These are phyloP conservation scores for Drosophila sulfurigaster DNA, from an alignment of 1,140 invertebrate genomes.

Conservation along the genomic window DNA sequence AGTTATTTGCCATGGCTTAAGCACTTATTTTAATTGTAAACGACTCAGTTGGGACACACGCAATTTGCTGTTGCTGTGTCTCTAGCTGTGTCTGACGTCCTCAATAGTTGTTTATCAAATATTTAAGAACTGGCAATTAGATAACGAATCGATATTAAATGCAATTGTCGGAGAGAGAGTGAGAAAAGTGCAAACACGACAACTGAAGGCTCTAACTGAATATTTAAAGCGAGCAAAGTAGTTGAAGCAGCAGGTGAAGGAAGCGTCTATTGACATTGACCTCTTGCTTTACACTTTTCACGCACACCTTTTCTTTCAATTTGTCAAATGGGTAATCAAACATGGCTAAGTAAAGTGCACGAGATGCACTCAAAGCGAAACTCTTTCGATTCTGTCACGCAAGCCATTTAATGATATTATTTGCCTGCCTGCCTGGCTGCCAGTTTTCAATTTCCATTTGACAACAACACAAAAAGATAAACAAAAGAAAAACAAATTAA, in stretches of 20 bases:
- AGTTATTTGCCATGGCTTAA: background rate
- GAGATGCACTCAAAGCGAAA: conserved; percentile 25
- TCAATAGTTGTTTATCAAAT: conserved; percentile 43
- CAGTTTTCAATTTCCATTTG: conserved; percentile 6
- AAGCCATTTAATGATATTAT: conserved; percentile 48
- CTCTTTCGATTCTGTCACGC: conserved; percentile 45
- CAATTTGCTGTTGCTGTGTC: background rate
- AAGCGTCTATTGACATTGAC: background rate
- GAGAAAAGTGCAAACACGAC: conserved; percentile 22
- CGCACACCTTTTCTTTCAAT: conserved; percentile 47
- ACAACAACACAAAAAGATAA: background rate
- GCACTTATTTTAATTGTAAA: conserved; percentile 8
- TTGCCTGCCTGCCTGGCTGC: conserved; percentile 5
- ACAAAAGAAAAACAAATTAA: background rate
- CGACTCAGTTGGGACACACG: background rate
- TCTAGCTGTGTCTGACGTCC: background rate
- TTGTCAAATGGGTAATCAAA: conserved; percentile 58
- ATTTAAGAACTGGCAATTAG: conserved; percentile 39
- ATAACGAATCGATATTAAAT: conserved; percentile 59
- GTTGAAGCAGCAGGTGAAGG: background rate
- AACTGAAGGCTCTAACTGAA: conserved; percentile 9
- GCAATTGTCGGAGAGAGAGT: conserved; percentile 22
- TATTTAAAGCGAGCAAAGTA: conserved; percentile 19
- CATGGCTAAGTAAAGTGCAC: background rate
- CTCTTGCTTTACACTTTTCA: background rate